Conservation (phyloP, 2,888 invertebrate genomes). For the Acanthosepion esculentum region DNA sequence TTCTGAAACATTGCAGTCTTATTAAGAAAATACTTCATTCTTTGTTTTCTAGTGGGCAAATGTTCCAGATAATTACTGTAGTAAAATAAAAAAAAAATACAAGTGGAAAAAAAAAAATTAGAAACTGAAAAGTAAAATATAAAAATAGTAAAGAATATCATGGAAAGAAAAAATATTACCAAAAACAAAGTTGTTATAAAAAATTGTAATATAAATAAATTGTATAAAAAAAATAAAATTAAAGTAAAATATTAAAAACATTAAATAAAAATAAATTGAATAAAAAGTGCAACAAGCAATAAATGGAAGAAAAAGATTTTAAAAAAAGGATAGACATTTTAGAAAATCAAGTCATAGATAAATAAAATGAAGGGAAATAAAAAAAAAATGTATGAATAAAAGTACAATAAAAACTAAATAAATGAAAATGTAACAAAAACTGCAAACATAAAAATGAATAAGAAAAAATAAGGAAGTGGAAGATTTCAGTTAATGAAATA, state of each 20-base stretch:
- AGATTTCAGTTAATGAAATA: too few species aligned
- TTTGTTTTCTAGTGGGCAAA: not conserved
- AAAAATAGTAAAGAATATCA: not conserved
- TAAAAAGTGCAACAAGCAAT: not conserved
- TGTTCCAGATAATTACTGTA: not conserved
- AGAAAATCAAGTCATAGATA: not conserved
- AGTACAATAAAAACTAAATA: too few species aligned
- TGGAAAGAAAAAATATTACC: not conserved
- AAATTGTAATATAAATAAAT: not conserved
- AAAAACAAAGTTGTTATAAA: not conserved
- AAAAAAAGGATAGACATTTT: not conserved
- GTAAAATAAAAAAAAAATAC: not conserved
- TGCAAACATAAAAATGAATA: too few species aligned
- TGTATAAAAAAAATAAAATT: not conserved
- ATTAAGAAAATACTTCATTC: slow-evolving; percentile 21
- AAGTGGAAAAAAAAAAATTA: not conserved
- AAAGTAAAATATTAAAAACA: not conserved
- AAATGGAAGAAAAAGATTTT: not conserved
- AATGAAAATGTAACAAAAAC: too few species aligned
- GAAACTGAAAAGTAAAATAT: not conserved
- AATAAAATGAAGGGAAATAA: not conserved
- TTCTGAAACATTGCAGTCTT: slow-evolving; percentile 21
- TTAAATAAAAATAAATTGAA: not conserved
- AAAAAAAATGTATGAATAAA: too few species aligned
- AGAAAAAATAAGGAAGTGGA: too few species aligned